Percentiles rank a stretch among this genome's conserved stretches.
Conservation (phyloP, 2,888 invertebrate species). For the Chrysopilus asiliformis region DNA sequence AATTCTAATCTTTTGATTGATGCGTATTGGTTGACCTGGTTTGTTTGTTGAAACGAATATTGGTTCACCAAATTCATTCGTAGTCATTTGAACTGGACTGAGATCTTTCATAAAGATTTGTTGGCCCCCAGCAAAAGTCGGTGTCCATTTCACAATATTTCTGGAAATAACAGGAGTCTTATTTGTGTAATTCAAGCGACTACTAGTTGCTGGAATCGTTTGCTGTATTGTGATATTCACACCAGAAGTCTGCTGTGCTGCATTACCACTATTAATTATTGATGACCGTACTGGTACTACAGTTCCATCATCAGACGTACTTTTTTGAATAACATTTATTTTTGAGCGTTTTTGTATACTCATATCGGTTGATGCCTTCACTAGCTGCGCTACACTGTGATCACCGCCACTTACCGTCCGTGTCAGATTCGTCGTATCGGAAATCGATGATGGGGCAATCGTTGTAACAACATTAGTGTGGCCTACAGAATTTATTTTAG, state of each 20-base stretch:
- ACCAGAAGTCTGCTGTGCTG: too few relatives aligned
- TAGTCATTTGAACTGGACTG: conserved; percentile 61
- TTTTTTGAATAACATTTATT: conserved; percentile 31
- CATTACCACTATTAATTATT: conserved; percentile 17
- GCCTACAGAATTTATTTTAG: conserved; percentile 30
- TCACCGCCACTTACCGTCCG: conserved; percentile 42
- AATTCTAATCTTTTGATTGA: conserved; percentile 55
- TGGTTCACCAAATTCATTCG: conserved; percentile 39
- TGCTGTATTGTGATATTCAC: conserved; percentile 11
- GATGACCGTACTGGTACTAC: conserved; percentile 12
- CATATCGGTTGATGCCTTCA: conserved; percentile 86
- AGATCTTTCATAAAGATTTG: conserved; percentile 61
- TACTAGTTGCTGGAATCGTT: conserved; percentile 26
- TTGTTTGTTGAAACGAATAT: conserved; percentile 36
- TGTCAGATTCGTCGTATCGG: conserved; percentile 13
- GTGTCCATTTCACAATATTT: conserved; percentile 48
- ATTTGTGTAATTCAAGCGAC: conserved; percentile 30
- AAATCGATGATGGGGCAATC: conserved; percentile 9
- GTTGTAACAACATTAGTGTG: conserved; percentile 22
- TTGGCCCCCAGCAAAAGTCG: conserved; percentile 42
- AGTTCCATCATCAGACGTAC: conserved; percentile 2
- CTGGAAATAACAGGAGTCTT: conserved; percentile 36
- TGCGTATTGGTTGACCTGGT: conserved; percentile 32
- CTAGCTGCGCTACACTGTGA: conserved; percentile 61
- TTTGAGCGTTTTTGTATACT: conserved; percentile 50